phyloP scores from a whole-genome alignment of 2,888 invertebrate genomes.

The Panzeria rudis region DNA sequence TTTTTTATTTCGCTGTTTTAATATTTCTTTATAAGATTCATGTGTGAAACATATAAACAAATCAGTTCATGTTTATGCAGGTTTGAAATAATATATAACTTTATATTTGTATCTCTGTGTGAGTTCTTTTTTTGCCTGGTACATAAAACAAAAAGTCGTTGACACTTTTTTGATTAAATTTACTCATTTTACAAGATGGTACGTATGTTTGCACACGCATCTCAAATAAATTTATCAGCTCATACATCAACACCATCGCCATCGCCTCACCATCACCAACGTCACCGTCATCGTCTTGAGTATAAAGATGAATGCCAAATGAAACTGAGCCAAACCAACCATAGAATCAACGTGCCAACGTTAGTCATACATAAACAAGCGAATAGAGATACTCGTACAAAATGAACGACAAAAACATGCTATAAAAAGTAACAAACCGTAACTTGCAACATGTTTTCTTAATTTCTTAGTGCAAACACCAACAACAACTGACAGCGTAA shows the following conservation, averaged over 20 bases:
- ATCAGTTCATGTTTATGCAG: not conserved
- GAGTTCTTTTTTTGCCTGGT: not conserved
- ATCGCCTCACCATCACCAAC: constrained; percentile 19
- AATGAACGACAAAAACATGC: constrained; percentile 53
- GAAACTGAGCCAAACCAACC: constrained; percentile 38
- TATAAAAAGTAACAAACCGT: constrained; percentile 50
- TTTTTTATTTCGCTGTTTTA: not conserved
- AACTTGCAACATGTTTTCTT: constrained; percentile 49
- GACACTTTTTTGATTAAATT: constrained; percentile 52
- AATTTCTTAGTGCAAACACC: not conserved
- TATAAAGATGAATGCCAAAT: constrained; percentile 23
- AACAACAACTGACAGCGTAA: not conserved
- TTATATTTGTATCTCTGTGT: not conserved
- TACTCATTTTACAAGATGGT: constrained; percentile 27
- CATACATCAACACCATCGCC: not conserved
- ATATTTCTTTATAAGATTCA: not conserved
- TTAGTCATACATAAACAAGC: constrained; percentile 23
- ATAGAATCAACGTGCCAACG: constrained; percentile 19
- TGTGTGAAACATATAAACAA: not conserved
- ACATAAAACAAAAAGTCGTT: constrained; percentile 51
- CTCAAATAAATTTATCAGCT: constrained; percentile 31
- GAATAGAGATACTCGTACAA: constrained; percentile 13
- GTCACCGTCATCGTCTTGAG: constrained; percentile 2
- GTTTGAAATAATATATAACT: not conserved
- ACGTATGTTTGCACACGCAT: constrained; percentile 25